These are phyloP conservation scores for Atractosteus spatula DNA, from an alignment of 2,113 vertebrate species.

Conservation along the genomic window DNA sequence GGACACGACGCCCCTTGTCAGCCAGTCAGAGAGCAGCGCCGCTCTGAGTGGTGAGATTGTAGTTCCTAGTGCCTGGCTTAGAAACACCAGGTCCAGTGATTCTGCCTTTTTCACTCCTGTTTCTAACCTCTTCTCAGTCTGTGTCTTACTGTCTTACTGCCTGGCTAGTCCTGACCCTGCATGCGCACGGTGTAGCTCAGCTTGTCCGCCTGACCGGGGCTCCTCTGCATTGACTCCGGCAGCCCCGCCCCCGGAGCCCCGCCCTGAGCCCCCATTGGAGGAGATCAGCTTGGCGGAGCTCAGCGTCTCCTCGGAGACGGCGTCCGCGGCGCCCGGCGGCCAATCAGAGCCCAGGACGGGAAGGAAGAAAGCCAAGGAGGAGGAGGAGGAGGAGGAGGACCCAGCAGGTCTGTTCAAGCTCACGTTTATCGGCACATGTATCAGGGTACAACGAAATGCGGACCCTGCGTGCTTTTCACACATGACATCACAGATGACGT, in stretches of 20 bases:
- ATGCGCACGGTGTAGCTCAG: background rate
- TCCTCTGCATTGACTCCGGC: background rate
- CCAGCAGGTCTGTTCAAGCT: too few species aligned
- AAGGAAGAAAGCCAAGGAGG: constrained; percentile 49
- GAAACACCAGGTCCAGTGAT: background rate
- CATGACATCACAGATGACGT: too few species aligned
- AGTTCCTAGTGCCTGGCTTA: background rate
- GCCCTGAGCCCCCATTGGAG: constrained; percentile 63
- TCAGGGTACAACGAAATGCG: too few species aligned
- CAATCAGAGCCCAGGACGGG: constrained; percentile 36
- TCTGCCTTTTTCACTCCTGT: too few species aligned
- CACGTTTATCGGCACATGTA: too few species aligned
- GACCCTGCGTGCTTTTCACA: too few species aligned
- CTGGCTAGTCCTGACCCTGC: background rate
- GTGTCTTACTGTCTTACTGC: too few species aligned
- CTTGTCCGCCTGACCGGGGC: too few species aligned
- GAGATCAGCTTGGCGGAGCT: constrained; percentile 60
- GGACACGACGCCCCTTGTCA: constrained; percentile 61
- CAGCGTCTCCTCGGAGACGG: constrained; percentile 22
- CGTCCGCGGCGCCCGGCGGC: background rate
- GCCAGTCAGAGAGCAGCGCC: constrained; percentile 59
- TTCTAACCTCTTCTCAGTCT: too few species aligned
- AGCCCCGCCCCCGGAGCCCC: constrained; percentile 57
- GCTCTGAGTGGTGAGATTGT: constrained; percentile 54
- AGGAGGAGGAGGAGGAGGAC: constrained; percentile 40